Percentiles rank a stretch among this genome's conserved stretches.
These are phyloP conservation scores for Momotus momota DNA, from an alignment of 2,797 vertebrate genomes.

Conservation along the genomic window DNA sequence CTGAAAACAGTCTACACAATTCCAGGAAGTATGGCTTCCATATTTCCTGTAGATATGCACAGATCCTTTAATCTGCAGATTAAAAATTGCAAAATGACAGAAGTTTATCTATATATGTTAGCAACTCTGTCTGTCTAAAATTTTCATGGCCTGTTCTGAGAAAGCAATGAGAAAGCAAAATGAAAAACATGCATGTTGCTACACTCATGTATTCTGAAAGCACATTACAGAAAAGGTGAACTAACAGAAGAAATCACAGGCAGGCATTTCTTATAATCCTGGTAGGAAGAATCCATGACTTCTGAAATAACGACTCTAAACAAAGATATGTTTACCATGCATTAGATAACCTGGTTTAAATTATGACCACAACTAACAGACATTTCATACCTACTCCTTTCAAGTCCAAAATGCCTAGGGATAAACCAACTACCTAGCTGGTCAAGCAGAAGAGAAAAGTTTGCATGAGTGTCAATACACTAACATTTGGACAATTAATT, in stretches of 20 bases:
- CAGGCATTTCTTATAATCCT: not conserved
- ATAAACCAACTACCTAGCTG: not conserved
- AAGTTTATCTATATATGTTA: not conserved
- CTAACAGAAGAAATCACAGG: not conserved
- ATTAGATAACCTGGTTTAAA: not conserved
- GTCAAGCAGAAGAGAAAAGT: not conserved
- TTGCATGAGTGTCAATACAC: rapidly evolving
- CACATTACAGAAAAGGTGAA: not conserved
- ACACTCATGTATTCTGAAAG: not conserved
- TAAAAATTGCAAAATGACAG: not conserved
- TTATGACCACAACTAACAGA: not conserved
- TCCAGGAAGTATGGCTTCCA: not conserved
- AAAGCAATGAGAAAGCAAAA: not conserved
- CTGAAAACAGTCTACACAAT: not conserved
- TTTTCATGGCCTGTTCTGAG: not conserved
- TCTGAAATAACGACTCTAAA: not conserved
- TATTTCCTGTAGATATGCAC: not conserved
- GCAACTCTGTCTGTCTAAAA: not conserved
- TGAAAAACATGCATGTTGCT: not conserved
- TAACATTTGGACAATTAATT: not conserved
- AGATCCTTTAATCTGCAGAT: not conserved
- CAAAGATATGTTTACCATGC: not conserved
- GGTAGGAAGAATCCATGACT: not conserved
- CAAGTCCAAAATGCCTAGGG: not conserved
- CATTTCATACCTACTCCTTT: not conserved